Percentiles rank a stretch among this genome's conserved stretches.
Evolutionary conservation across 2,113 vertebrate species (phyloP).

Genomic region (Pleuronectes platessa): DNA sequence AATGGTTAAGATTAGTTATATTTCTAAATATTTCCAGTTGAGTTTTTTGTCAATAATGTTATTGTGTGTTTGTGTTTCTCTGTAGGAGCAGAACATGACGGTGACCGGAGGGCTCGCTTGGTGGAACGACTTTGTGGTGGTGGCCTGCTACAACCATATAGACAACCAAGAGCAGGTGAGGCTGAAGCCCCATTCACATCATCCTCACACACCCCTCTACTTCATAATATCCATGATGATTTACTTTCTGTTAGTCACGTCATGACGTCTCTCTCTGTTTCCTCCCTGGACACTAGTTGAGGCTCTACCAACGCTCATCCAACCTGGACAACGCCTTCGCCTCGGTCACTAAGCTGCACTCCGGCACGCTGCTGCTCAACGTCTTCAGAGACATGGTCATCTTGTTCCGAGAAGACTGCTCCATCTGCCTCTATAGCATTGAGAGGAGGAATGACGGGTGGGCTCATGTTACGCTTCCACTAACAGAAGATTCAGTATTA

Average conservation of each 20-base stretch:
- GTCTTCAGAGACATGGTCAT: slow-evolving; percentile 95
- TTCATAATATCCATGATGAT: background rate
- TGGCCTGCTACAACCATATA: slow-evolving; percentile 95
- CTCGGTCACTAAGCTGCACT: slow-evolving; percentile 91
- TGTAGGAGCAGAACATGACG: slow-evolving; percentile 96
- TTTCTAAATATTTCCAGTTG: too few species aligned
- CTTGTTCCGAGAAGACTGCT: slow-evolving; percentile 95
- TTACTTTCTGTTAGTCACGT: background rate
- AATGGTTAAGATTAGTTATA: too few species aligned
- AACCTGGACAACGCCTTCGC: slow-evolving; percentile 98
- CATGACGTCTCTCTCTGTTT: background rate
- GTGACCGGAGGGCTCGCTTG: slow-evolving; percentile 97
- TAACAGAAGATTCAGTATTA: too few species aligned
- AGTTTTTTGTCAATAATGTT: too few species aligned
- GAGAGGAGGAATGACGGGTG: slow-evolving; percentile 90
- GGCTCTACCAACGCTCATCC: slow-evolving; percentile 92
- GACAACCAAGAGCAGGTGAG: slow-evolving; percentile 95
- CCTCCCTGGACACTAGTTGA: slow-evolving; percentile 80
- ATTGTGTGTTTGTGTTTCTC: background rate
- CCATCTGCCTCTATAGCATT: slow-evolving; percentile 97
- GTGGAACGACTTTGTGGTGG: slow-evolving; percentile 97
- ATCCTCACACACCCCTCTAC: background rate
- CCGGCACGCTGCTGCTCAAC: slow-evolving; percentile 92
- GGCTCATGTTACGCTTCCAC: slow-evolving; percentile 41
- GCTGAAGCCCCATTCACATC: background rate